phyloP scores from a whole-genome alignment of 2,113 vertebrate species.

The Plestiodon gilberti region DNA sequence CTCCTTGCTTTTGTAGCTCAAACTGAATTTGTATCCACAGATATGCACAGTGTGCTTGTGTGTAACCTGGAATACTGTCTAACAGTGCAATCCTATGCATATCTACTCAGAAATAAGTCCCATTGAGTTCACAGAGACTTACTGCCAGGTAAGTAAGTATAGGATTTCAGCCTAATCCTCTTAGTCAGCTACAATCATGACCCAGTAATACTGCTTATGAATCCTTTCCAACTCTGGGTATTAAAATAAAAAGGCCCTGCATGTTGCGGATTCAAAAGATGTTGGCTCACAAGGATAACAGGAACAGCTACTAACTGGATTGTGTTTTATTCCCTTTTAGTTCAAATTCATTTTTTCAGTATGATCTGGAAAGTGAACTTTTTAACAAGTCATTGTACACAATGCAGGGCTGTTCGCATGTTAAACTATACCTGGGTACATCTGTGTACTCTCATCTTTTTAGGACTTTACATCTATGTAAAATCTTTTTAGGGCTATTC shows the following conservation, averaged over 20 bases:
- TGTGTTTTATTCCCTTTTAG: background rate
- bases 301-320: background rate
- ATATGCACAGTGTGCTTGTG: slow-evolving; percentile 5
- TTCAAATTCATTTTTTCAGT: background rate
- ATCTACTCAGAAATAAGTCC: no score
- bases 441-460: no score
- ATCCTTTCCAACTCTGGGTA: accelerated
- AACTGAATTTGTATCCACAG: background rate
- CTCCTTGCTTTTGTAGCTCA: background rate
- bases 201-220: background rate
- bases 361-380: slow-evolving; percentile 28
- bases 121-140: no score
- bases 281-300: background rate
- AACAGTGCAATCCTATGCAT: no score
- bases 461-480: no score
- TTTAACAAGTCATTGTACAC: background rate
- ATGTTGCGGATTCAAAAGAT: background rate
- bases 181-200: background rate
- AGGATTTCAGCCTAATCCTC: no score
- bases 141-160: no score
- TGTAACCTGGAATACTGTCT: background rate
- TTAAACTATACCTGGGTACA: no score
- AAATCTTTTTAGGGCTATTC: no score
- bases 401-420: no score
- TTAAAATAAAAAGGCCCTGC: background rate